Evolutionary conservation across 1,140 invertebrate genomes (phyloP), one percentile per base, ranked within the genome.

Genomic region (Pogonomyrmex californicus): DNA sequence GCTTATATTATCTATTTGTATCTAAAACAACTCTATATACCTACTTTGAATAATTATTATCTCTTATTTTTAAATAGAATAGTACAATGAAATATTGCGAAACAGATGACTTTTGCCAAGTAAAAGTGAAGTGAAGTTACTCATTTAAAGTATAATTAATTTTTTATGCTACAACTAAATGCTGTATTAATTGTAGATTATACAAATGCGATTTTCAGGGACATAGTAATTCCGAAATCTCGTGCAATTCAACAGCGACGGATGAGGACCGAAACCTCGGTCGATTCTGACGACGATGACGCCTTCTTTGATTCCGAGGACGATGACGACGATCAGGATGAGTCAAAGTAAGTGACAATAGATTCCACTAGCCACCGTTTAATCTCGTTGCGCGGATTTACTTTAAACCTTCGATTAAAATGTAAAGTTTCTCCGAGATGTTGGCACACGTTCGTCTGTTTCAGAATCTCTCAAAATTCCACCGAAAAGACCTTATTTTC

Each of bases 271-370:
- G 95, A 96, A 88, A 92, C 94, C 33, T 94, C 95, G 85, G 94
- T 95, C 58, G 96, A 96, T 85, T 96, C 96, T n/a, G 96, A 97
- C 78, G 97, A 97, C 90, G 97, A 97, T 88, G 97, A 97, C 89
- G 96, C 97, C 44, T 97, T 97, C 94, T 97, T 97, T 92, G 97
- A 97, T 92, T 96, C 96, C 17, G 97, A 97, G 90, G 97, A 97
- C 86, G 96, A 97, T 92, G 96, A 97, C 44, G 96, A 96, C 76
- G 97, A 97, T 91, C 96, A 96, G 87, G 96, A 97, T 38, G 96
- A 96, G 76, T 91, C 93, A 23, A 95, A 93, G 94, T 95, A 86
- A 96, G 94, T 94, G 91, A 66, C 47, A 47, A 63, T 5, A 1
- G 14, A 44, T 1, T 76, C 4, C 10, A 44, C 54, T 81, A 54